These are phyloP conservation scores for Leptopilina clavipes DNA, from an alignment of 1,140 invertebrate genomes.

Conservation along the genomic window DNA sequence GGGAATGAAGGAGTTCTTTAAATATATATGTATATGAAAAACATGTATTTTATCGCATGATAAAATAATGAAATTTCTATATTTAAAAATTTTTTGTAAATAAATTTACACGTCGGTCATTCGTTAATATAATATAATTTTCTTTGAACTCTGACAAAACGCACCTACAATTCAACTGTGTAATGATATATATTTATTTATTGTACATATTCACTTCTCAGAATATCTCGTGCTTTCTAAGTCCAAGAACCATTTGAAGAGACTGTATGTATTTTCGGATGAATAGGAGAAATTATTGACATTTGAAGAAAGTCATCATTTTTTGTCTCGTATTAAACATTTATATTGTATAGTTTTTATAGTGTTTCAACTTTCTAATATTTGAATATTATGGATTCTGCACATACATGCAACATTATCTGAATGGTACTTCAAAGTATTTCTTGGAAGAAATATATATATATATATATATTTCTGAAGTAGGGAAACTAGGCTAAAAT, in stretches of 20 bases:
- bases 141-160: too few species aligned
- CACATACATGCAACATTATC: neutral
- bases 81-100: too few species aligned
- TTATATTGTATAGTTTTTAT: constrained; percentile 10
- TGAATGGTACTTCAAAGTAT: neutral
- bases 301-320: constrained; percentile 3
- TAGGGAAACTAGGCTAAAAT: constrained; percentile 9
- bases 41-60: neutral
- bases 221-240: constrained; percentile 25
- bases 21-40: neutral
- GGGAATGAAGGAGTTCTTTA: neutral
- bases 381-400: neutral
- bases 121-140: too few species aligned
- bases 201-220: constrained; percentile 5
- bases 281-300: constrained; percentile 16
- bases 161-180: neutral
- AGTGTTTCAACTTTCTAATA: constrained; percentile 9
- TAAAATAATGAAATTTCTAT: too few species aligned
- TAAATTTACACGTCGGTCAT: neutral
- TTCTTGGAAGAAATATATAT: neutral
- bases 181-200: neutral
- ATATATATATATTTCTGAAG: neutral
- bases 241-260: neutral
- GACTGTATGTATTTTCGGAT: neutral
- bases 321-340: neutral